Conservation (phyloP, 2,113 vertebrate genomes). For the Nycticorax nycticorax region DNA sequence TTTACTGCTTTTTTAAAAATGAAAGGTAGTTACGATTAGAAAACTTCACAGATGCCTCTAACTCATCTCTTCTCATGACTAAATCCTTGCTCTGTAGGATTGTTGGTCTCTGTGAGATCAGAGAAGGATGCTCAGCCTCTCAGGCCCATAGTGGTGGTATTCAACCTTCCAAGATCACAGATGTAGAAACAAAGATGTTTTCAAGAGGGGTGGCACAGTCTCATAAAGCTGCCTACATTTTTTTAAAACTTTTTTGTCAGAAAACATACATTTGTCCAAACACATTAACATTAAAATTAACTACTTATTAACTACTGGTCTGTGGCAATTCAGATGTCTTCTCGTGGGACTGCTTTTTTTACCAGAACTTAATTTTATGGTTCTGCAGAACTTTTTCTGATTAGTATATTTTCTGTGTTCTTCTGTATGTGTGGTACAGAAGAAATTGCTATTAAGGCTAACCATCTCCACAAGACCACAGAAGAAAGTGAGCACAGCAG, state of each 20-base stretch:
- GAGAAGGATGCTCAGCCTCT: not conserved
- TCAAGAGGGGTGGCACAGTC: not conserved
- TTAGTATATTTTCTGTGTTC: not conserved
- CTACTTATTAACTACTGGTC: not conserved
- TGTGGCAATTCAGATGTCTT: not conserved
- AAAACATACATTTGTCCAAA: not conserved
- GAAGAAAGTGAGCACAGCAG: not conserved
- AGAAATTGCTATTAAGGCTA: not conserved
- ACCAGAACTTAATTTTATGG: not conserved
- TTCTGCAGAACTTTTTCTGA: not conserved
- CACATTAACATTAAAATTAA: not conserved
- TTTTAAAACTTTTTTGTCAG: not conserved
- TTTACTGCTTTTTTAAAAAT: not conserved
- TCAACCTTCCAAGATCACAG: not conserved
- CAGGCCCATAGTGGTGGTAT: too few species aligned
- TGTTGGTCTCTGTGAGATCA: not conserved
- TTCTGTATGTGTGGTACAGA: not conserved
- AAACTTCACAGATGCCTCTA: not conserved
- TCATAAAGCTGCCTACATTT: not conserved
- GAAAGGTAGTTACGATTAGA: not conserved
- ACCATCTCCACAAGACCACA: not conserved
- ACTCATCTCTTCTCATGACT: not conserved
- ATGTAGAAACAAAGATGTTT: not conserved
- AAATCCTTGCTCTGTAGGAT: not conserved
- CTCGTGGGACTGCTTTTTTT: not conserved